Percentiles rank a stretch among this genome's conserved stretches.
These are phyloP conservation scores for Drosophila meridiana DNA, from an alignment of 2,888 invertebrate genomes.

Conservation along the genomic window DNA sequence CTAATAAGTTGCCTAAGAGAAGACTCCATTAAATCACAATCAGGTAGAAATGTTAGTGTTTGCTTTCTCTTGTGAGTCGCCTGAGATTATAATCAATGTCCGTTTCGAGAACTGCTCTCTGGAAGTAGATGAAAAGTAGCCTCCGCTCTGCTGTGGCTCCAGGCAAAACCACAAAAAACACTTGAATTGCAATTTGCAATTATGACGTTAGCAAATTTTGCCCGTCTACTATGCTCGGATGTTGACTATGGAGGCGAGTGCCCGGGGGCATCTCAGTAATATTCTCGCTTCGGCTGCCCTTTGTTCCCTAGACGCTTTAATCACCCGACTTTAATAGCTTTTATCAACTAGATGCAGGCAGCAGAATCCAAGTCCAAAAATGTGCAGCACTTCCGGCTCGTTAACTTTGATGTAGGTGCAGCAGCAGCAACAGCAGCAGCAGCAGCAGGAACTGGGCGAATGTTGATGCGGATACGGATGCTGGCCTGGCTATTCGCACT, in stretches of 20 bases:
- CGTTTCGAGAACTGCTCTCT: background rate
- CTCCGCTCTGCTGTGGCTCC: background rate
- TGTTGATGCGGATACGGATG: constrained; percentile 33
- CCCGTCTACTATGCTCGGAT: constrained; percentile 24
- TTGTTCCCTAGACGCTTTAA: constrained; percentile 47
- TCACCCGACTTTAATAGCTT: constrained; percentile 66
- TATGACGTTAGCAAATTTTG: constrained; percentile 41
- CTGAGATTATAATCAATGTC: background rate
- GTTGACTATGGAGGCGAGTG: background rate
- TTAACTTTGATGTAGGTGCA: constrained; percentile 66
- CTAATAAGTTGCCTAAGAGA: background rate
- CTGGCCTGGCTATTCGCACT: constrained; percentile 30
- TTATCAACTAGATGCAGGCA: constrained; percentile 48
- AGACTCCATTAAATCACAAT: background rate
- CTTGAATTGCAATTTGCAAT: constrained; percentile 45
- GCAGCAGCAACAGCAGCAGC: constrained; percentile 8
- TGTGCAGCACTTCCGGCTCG: constrained; percentile 78
- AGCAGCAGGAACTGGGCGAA: constrained; percentile 14
- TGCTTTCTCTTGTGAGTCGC: background rate
- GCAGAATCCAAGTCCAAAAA: constrained; percentile 49
- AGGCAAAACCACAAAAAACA: constrained; percentile 25
- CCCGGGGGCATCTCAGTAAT: constrained; percentile 18
- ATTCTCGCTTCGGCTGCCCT: constrained; percentile 35
- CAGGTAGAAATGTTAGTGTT: background rate
- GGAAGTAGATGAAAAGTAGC: background rate